Evolutionary conservation across 2,113 vertebrate species (phyloP).

Genomic region (Alaudala cheleensis): DNA sequence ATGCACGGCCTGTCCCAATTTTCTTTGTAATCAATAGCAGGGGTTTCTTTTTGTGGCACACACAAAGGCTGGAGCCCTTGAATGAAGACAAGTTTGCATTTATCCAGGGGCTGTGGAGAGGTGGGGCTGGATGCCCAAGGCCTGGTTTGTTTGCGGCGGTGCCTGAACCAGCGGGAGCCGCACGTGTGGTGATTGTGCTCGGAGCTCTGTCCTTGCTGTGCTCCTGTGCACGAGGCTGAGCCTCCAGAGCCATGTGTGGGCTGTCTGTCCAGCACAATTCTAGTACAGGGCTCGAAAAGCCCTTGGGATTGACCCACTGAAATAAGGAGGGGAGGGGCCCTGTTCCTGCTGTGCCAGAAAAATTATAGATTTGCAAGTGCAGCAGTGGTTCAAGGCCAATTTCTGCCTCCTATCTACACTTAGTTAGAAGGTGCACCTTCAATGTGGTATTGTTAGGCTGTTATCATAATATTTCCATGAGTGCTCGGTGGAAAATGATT

Average conservation of each 20-base stretch:
- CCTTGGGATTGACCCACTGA: background rate
- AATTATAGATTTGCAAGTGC: background rate
- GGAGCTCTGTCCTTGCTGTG: fast-evolving
- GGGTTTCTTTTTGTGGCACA: background rate
- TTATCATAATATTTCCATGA: slow-evolving; percentile 13
- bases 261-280: background rate
- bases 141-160: background rate
- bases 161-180: background rate
- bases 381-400: background rate
- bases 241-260: fast-evolving
- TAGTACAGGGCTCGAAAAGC: background rate
- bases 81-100: background rate
- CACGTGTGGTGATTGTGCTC: fast-evolving
- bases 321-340: background rate
- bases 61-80: background rate
- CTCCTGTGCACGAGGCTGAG: background rate
- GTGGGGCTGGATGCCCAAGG: background rate
- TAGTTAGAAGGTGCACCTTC: background rate
- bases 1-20: background rate
- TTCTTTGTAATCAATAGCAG: background rate
- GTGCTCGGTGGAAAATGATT: background rate
- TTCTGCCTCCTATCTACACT: background rate
- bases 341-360: fast-evolving
- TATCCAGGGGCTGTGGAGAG: background rate
- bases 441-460: slow-evolving; percentile 7